Evolutionary conservation across 2,797 vertebrate genomes (phyloP).

Genomic region (Lepilemur septentrionalis): DNA sequence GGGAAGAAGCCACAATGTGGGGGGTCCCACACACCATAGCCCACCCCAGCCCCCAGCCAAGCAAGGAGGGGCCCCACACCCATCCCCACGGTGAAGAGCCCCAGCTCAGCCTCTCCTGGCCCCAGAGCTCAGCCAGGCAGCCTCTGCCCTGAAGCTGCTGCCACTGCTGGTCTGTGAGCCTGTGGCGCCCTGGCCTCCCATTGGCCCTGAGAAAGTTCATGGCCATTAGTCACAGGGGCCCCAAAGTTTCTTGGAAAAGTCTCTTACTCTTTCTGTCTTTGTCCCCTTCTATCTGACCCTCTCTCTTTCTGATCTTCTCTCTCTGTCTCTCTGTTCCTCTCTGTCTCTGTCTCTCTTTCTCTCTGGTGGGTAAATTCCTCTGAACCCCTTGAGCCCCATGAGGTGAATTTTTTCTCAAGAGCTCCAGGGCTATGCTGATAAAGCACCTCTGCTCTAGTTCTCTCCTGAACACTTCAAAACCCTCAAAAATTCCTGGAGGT

Average conservation of each 20-base stretch:
- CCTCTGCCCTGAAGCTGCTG: not conserved
- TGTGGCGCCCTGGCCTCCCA: not conserved
- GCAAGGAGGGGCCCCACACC: not conserved
- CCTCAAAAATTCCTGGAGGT: not conserved
- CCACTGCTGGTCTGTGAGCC: not conserved
- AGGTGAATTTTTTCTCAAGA: not conserved
- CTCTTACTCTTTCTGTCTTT: not conserved
- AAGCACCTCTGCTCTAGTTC: not conserved
- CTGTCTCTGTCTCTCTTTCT: not conserved
- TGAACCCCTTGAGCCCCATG: not conserved
- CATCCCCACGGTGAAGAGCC: not conserved
- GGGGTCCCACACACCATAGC: not conserved
- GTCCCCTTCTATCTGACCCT: not conserved
- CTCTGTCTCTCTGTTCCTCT: no score
- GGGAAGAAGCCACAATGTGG: not conserved
- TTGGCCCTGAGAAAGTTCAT: not conserved
- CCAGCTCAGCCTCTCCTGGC: not conserved
- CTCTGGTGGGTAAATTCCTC: not conserved
- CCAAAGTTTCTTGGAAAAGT: not conserved
- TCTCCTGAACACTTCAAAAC: not conserved
- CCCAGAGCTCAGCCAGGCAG: not conserved
- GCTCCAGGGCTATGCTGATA: not conserved
- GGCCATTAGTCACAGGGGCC: not conserved
- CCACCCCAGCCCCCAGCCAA: not conserved
- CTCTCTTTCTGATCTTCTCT: not conserved